Base-by-base conservation (phyloP, 2,888 invertebrate species). In the Ennomos erosarius region DNA sequence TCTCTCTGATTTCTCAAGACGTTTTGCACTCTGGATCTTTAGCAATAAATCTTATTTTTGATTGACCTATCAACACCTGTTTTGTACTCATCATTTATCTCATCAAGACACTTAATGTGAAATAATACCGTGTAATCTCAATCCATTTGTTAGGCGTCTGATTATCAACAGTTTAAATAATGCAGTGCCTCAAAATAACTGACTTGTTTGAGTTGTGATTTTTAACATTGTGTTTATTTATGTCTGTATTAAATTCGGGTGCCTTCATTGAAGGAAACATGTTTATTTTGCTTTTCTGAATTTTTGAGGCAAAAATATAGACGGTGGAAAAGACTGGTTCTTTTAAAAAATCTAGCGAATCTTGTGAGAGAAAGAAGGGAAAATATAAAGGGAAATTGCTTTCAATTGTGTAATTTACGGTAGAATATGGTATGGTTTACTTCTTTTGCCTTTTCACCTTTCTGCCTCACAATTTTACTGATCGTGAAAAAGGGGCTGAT, bases 111-210 rank as follows among this genome's bases (percentile, higher is more conserved):
- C 35, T 47, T 39, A 39, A 44, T 9, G 46, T 64, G 55, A 45
- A 54, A 57, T 59, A 45, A 51, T 36, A 55, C 39, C 9, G 42
- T 39, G 44, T 54, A 55, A 57, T 57, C 50, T 47, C 39, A 44
- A 45, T 47, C 12, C 34, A 54, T 63, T 63, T 51, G 50, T 59
- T 59, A 47, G 8, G 9, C 16, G 46, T 56, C 33, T 42, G 53
- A 56, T 53, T 59, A 52, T 51, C 47, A 59, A 12, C 49, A 36
- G 44, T 40, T 59, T 47, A 51, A 51, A 50, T 53, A 51, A 46
- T 26, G 26, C 26, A 39, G 12, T 47, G 26, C 47, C 37, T 53
- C 34, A 43, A 47, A 46, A 51, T 50, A 38, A 55, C 42, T 8
- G 16, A 12, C 47, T 47, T 10, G 12, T 48, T 58, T 43, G 13